Evolutionary conservation across 2,113 vertebrate species (phyloP).

Genomic region (Cheilinus undulatus): DNA sequence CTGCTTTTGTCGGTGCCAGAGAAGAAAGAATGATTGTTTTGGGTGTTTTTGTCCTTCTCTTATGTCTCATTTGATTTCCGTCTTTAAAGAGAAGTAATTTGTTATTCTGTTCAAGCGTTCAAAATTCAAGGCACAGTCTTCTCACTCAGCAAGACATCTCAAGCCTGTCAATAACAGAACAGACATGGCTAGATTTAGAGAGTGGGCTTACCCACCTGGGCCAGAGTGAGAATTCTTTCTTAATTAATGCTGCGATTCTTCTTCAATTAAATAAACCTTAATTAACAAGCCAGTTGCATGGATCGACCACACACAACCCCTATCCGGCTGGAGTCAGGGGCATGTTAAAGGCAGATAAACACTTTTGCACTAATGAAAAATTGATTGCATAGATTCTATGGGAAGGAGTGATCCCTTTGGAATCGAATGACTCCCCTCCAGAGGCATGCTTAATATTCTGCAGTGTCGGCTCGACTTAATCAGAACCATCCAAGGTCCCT

Average conservation of each 20-base stretch:
- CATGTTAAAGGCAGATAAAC: conserved; percentile 99
- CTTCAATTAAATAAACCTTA: conserved; percentile 99
- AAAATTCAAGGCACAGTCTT: conserved; percentile 41
- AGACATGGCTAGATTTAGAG: conserved; percentile 3
- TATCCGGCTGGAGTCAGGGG: conserved; percentile 83
- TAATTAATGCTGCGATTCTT: conserved; percentile 94
- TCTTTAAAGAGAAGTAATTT: conserved; percentile 42
- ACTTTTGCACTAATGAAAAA: conserved; percentile 99
- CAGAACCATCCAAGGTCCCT: conserved; percentile 78
- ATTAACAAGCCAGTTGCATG: conserved; percentile 96
- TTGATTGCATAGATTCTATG: conserved; percentile 94
- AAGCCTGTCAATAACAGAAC: conserved; percentile 29
- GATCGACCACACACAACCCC: conserved; percentile 88
- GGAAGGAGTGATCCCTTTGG: conserved; percentile 83
- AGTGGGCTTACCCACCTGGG: conserved; percentile 59
- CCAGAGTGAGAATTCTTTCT: conserved; percentile 82
- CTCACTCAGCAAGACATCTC: conserved; percentile 41
- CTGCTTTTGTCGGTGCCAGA: conserved; percentile 20
- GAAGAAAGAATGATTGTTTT: conserved; percentile 56
- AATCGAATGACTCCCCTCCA: conserved; percentile 82
- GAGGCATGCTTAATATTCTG: conserved; percentile 81
- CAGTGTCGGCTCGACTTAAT: conserved; percentile 75
- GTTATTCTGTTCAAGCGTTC: conserved; percentile 42
- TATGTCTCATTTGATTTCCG: conserved; percentile 33
- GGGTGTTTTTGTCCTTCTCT: conserved; percentile 15